Conservation (phyloP, 1,140 invertebrate genomes). For the Drosophila pseudoobscura region DNA sequence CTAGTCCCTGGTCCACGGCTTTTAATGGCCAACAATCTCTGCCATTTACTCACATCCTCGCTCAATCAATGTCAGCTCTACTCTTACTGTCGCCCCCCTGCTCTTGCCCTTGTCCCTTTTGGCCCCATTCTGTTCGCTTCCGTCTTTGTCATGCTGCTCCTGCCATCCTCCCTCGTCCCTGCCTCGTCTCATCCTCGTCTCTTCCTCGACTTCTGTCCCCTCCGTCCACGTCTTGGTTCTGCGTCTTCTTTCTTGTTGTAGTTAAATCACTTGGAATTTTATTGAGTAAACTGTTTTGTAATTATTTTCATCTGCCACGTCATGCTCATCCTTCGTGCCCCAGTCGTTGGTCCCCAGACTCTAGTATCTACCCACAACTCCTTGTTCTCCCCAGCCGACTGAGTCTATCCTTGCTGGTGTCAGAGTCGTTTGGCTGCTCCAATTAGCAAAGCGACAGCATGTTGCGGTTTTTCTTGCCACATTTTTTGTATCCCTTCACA, state of each 20-base stretch:
- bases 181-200: background rate
- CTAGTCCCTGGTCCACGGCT: slow-evolving; percentile 6
- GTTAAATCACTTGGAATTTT: slow-evolving; percentile 77
- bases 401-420: slow-evolving; percentile 4
- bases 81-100: background rate
- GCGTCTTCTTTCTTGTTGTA: slow-evolving; percentile 38
- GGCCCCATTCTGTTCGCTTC: slow-evolving; percentile 22
- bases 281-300: slow-evolving; percentile 78
- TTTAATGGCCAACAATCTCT: slow-evolving; percentile 45
- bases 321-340: slow-evolving; percentile 16
- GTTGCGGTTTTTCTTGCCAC: slow-evolving; percentile 54
- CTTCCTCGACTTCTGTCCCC: too few relatives aligned
- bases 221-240: background rate
- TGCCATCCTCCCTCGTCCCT: slow-evolving; percentile 10
- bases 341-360: too few relatives aligned
- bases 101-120: slow-evolving; percentile 14
- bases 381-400: background rate
- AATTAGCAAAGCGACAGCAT: slow-evolving; percentile 75
- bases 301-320: slow-evolving; percentile 72
- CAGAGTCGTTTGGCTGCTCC: slow-evolving; percentile 37
- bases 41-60: slow-evolving; percentile 56
- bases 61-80: slow-evolving; percentile 73
- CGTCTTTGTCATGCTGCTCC: slow-evolving; percentile 9
- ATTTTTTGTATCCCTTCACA: slow-evolving; percentile 7
- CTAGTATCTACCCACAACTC: too few relatives aligned